These are phyloP conservation scores for Amblyopsis rosae DNA, from an alignment of 2,113 vertebrate species.

Conservation along the genomic window DNA sequence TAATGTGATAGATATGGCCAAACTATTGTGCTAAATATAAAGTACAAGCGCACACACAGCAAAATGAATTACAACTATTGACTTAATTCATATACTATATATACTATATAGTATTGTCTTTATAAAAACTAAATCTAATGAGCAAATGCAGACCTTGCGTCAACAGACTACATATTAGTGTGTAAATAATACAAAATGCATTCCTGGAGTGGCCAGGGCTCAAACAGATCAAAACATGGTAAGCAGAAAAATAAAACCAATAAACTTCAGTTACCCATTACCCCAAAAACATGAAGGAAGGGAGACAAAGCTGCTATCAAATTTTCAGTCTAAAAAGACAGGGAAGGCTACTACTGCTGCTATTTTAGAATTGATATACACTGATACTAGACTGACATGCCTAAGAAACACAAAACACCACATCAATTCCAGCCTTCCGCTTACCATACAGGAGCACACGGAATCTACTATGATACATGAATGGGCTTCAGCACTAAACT, in stretches of 20 bases:
- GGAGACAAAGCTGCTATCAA: constrained; percentile 55
- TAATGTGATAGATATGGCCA: constrained; percentile 41
- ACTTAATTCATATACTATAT: constrained; percentile 1
- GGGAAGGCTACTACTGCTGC: constrained; percentile 61
- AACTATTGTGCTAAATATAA: constrained; percentile 72
- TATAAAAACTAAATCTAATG: constrained; percentile 62
- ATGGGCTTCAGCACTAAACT: constrained; percentile 55
- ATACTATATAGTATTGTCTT: constrained; percentile 37
- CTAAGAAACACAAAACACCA: constrained; percentile 67
- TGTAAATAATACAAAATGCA: constrained; percentile 62
- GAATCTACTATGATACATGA: constrained; percentile 61
- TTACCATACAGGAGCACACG: constrained; percentile 46
- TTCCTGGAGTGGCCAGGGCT: constrained; percentile 30
- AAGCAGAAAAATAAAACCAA: constrained; percentile 14
- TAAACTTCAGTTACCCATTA: constrained; percentile 23
- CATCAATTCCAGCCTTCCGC: constrained; percentile 49
- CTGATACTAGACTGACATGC: constrained; percentile 69
- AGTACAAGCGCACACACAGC: constrained; percentile 57
- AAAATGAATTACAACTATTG: constrained; percentile 53
- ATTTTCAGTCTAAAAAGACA: constrained; percentile 46
- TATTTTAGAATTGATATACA: constrained; percentile 53
- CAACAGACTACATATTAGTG: constrained; percentile 52
- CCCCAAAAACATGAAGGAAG: constrained; percentile 40
- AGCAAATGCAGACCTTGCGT: constrained; percentile 54
- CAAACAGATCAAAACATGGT: constrained; percentile 33